These are phyloP conservation scores for Vombatus ursinus DNA, from an alignment of 2,113 vertebrate species.

Conservation along the genomic window DNA sequence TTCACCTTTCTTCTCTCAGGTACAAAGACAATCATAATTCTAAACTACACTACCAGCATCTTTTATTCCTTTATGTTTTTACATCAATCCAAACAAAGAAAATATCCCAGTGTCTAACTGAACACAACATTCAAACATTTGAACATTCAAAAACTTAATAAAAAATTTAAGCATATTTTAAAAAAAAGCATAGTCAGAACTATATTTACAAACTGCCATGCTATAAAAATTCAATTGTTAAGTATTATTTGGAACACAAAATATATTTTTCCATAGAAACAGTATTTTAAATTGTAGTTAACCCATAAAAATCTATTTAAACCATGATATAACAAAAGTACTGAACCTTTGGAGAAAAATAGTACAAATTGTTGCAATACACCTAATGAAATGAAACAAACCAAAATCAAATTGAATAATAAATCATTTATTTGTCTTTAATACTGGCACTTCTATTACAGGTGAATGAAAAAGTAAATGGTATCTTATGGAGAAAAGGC, in stretches of 20 bases:
- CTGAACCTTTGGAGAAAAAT: background rate
- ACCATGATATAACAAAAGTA: background rate
- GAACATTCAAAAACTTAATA: background rate
- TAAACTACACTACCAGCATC: background rate
- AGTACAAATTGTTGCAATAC: background rate
- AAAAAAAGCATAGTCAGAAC: background rate
- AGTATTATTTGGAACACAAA: background rate
- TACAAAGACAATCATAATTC: rapidly evolving
- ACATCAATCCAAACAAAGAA: background rate
- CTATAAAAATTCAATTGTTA: background rate
- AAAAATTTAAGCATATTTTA: background rate
- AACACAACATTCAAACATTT: background rate
- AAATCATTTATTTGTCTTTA: background rate
- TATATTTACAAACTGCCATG: background rate
- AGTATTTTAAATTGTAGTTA: background rate
- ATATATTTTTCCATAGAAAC: background rate
- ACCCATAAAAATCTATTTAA: background rate
- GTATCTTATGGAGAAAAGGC: background rate
- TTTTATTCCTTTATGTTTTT: background rate
- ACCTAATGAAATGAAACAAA: background rate
- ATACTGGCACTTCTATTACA: background rate
- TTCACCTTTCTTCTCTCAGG: background rate
- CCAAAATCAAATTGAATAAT: background rate
- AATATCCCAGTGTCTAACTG: background rate
- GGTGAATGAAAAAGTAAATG: background rate